These are phyloP conservation scores for Podarcis siculus DNA, from an alignment of 2,797 vertebrate genomes.

Conservation along the genomic window DNA sequence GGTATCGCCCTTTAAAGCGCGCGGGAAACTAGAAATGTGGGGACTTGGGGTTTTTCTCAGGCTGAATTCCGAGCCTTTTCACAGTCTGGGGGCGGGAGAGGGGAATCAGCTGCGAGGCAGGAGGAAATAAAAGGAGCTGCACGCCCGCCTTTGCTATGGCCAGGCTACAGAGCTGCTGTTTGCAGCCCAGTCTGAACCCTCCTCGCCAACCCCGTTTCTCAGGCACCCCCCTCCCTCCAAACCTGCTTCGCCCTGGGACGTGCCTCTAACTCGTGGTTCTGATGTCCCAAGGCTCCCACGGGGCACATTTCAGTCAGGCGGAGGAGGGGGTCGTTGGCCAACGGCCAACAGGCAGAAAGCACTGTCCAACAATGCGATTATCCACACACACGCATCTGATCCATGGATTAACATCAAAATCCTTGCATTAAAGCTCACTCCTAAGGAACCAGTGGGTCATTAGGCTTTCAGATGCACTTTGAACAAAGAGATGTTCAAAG, in stretches of 20 bases:
- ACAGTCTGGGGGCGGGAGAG: neutral
- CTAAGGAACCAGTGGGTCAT: neutral
- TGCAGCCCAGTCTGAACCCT: neutral
- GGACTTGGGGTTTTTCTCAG: neutral
- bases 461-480: neutral
- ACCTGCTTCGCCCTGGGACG: neutral
- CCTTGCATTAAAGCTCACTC: neutral
- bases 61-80: neutral
- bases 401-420: neutral
- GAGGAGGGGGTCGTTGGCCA: neutral
- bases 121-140: neutral
- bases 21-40: neutral
- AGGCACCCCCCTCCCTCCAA: neutral
- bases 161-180: too few relatives aligned
- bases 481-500: too few relatives aligned
- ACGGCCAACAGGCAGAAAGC: too few relatives aligned
- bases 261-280: neutral
- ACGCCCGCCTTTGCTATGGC: too few relatives aligned
- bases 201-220: neutral
- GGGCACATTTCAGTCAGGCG: neutral
- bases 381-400: neutral
- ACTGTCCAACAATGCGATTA: too few relatives aligned
- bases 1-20: constrained; percentile 21
- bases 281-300: neutral
- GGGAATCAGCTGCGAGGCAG: neutral